A percentile compares a stretch with the other conserved stretches of the same genome.
Evolutionary conservation across 2,888 invertebrate genomes (phyloP).

Genomic region (Arge pagana): DNA sequence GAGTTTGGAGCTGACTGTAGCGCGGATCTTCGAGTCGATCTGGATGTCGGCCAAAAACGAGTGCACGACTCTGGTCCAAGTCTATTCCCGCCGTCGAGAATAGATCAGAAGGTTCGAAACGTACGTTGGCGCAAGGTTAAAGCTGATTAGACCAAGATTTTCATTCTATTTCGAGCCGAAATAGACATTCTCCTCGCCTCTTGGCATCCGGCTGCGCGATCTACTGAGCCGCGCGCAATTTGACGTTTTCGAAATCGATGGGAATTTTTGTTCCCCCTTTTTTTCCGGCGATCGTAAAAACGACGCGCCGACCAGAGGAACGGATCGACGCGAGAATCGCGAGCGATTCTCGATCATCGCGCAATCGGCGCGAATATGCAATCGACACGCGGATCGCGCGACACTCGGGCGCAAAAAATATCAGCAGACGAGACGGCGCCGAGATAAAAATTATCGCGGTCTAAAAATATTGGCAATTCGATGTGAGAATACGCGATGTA

Average conservation of each 20-base stretch:
- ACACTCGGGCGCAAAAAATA: no score
- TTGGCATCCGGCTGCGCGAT: background rate
- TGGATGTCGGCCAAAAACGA: slow-evolving; percentile 15
- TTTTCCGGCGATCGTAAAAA: background rate
- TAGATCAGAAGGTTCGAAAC: no score
- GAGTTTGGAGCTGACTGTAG: no score
- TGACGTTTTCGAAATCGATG: background rate
- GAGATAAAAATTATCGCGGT: background rate
- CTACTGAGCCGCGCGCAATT: background rate
- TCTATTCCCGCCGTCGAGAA: no score
- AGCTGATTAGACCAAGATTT: slow-evolving; percentile 12
- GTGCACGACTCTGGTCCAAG: slow-evolving; percentile 6
- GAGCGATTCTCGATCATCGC: no score
- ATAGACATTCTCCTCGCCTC: background rate
- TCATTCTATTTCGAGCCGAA: background rate
- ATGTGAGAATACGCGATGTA: no score
- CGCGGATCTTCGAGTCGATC: no score
- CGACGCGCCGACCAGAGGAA: no score
- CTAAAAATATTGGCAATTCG: no score
- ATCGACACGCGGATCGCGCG: no score
- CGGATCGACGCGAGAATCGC: no score
- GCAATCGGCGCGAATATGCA: no score
- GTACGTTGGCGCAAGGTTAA: slow-evolving; percentile 19
- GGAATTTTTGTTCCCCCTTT: background rate
- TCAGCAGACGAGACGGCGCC: background rate